Evolutionary conservation across 2,888 invertebrate species (phyloP).

Genomic region (Trichopoda pennipes): DNA sequence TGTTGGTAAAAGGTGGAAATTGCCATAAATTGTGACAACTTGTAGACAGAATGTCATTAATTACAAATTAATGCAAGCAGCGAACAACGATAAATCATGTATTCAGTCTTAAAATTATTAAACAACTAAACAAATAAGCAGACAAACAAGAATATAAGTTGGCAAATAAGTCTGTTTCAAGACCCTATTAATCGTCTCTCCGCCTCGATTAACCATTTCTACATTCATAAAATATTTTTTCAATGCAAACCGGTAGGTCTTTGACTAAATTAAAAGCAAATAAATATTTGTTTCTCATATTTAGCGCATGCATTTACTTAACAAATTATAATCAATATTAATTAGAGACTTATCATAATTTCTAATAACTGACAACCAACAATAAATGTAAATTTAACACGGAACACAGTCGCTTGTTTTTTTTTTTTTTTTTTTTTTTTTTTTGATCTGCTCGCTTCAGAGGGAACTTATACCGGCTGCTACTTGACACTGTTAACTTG

Average conservation of each 20-base stretch:
- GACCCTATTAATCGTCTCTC: constrained; percentile 26
- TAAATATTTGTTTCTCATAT: constrained; percentile 15
- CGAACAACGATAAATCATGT: constrained; percentile 55
- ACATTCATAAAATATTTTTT: not conserved
- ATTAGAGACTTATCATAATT: constrained; percentile 63
- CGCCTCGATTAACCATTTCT: not conserved
- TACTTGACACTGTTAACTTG: constrained; percentile 31
- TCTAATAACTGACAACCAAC: constrained; percentile 48
- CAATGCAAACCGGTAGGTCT: not conserved
- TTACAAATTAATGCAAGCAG: constrained; percentile 45
- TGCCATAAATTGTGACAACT: constrained; percentile 67
- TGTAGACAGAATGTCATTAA: constrained; percentile 64
- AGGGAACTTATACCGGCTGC: constrained; percentile 6
- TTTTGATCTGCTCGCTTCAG: not conserved
- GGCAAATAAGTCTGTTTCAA: constrained; percentile 32
- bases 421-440: constrained; percentile 6
- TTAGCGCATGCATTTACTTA: constrained; percentile 52
- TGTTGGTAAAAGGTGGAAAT: constrained; percentile 65
- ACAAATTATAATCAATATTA: constrained; percentile 65
- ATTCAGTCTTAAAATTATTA: constrained; percentile 12
- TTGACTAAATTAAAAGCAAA: not conserved
- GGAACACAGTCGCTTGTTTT: constrained; percentile 9
- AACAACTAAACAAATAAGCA: constrained; percentile 9
- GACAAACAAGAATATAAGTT: constrained; percentile 34
- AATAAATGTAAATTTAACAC: constrained; percentile 42